These are phyloP conservation scores for Trachurus trachurus DNA, from an alignment of 2,797 vertebrate genomes.

Conservation along the genomic window DNA sequence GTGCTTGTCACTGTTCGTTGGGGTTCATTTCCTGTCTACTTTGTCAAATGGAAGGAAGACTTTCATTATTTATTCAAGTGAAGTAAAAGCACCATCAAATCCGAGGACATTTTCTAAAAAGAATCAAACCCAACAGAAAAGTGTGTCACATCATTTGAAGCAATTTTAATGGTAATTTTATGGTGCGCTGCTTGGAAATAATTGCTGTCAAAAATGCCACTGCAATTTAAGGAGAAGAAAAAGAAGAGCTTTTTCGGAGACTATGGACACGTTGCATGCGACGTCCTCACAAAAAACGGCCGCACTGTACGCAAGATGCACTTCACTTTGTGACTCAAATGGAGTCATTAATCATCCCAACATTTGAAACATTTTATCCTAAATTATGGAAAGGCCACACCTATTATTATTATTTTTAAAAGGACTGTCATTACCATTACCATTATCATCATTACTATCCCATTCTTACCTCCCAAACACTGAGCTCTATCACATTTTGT, in stretches of 20 bases:
- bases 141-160: conserved; percentile 63
- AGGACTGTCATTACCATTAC: conserved; percentile 6
- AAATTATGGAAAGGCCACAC: background rate
- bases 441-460: background rate
- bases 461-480: background rate
- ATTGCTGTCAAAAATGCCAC: conserved; percentile 78
- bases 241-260: conserved; percentile 39
- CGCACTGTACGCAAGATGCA: background rate
- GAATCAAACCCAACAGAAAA: conserved; percentile 53
- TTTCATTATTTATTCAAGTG: conserved; percentile 68
- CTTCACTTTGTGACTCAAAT: background rate
- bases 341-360: background rate
- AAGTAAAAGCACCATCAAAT: conserved; percentile 45
- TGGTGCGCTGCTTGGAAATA: conserved; percentile 75
- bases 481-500: background rate
- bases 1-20: conserved; percentile 44
- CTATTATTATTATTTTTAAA: conserved; percentile 9
- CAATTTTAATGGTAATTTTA: conserved; percentile 75
- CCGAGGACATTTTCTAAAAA: conserved; percentile 34
- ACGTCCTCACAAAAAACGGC: background rate
- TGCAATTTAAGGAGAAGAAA: conserved; percentile 58
- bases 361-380: background rate
- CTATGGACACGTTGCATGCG: conserved; percentile 30
- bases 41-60: conserved; percentile 44
- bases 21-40: conserved; percentile 59